Evolutionary conservation across 1,140 invertebrate species (phyloP).

Genomic region (Apis cerana): DNA sequence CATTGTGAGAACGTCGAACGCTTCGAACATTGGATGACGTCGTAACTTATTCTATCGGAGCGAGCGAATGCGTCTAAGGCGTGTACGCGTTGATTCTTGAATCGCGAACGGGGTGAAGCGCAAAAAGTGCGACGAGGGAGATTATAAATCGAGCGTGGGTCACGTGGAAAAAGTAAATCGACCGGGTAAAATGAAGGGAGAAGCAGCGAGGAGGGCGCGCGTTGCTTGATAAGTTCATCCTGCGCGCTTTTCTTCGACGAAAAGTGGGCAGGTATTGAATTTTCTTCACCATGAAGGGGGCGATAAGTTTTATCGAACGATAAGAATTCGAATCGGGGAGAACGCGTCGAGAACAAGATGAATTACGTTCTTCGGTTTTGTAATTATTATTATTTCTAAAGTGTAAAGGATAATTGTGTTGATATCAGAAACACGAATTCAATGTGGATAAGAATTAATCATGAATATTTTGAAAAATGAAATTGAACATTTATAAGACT

Average conservation of each 20-base stretch:
- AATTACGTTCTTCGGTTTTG: no score
- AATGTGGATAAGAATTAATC: no score
- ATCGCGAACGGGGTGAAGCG: neutral
- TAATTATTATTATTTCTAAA: no score
- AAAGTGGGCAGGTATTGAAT: neutral
- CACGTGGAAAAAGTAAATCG: slow-evolving; percentile 8
- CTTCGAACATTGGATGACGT: slow-evolving; percentile 33
- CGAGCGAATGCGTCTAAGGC: slow-evolving; percentile 4
- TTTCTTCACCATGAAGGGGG: neutral
- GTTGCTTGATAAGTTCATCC: slow-evolving; percentile 1
- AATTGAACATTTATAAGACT: no score
- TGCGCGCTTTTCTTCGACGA: neutral
- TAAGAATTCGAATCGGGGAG: neutral
- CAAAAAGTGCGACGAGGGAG: slow-evolving; percentile 12
- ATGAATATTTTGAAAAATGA: no score
- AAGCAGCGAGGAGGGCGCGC: neutral
- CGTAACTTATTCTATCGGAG: slow-evolving; percentile 35
- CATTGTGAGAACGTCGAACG: slow-evolving; percentile 38
- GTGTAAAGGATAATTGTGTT: no score
- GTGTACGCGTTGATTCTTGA: slow-evolving; percentile 26
- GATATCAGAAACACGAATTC: no score
- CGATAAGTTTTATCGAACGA: neutral
- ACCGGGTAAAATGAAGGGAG: neutral
- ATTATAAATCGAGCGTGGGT: slow-evolving; percentile 29
- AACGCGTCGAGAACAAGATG: no score